These are phyloP conservation scores for Pemphigus obesinymphae DNA, from an alignment of 1,140 invertebrate species.

Conservation along the genomic window DNA sequence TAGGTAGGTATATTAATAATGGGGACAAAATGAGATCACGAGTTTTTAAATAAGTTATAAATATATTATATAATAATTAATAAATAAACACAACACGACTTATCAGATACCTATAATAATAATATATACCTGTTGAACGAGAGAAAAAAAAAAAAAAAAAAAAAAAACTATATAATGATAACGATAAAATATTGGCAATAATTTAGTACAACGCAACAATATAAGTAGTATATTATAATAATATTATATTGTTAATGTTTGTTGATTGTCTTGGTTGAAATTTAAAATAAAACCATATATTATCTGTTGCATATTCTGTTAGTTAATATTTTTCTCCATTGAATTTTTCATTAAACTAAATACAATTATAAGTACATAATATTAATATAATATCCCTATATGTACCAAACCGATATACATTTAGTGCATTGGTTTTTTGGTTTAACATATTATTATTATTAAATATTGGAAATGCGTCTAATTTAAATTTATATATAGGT, in stretches of 20 bases:
- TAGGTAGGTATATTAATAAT: not conserved
- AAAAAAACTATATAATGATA: not conserved
- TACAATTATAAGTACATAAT: no score
- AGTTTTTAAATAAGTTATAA: not conserved
- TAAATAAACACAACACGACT: slow-evolving; percentile 5
- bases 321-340: no score
- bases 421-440: no score
- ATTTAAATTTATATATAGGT: not conserved
- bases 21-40: slow-evolving; percentile 5
- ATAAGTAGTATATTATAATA: not conserved
- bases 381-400: no score
- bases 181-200: not conserved
- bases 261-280: not conserved
- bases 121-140: not conserved
- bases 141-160: not conserved
- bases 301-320: not conserved
- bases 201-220: not conserved
- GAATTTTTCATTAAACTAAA: not conserved
- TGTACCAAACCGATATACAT: no score
- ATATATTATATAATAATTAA: not conserved
- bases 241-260: not conserved
- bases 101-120: not conserved
- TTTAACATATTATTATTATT: no score
- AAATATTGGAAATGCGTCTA: not conserved
- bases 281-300: not conserved